Base-by-base conservation (phyloP, 2,113 vertebrate genomes). In the Porphyrio hochstetteri region DNA sequence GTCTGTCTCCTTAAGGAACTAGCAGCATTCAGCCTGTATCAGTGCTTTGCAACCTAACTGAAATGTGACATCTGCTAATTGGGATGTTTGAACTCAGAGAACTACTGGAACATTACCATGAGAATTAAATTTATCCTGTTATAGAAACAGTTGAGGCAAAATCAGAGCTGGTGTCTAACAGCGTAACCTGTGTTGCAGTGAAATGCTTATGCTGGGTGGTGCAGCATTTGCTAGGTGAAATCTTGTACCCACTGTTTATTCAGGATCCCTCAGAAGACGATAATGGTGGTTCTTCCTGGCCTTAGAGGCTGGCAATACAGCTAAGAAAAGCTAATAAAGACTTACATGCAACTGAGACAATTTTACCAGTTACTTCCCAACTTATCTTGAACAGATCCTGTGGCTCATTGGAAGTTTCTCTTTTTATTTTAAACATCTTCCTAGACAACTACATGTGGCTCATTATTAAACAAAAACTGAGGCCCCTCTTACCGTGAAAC, bases 401-500 rank as follows among this genome's bases (percentile, higher is more conserved):
- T n/a, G 84, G 69, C 42, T 78, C 42, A 52, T 0, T 29, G 25
- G 10, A 16, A 72, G 16, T 23, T 44, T 28, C 0, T 17, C 69
- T 56, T 72, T 55, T 42, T 77, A 12, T 50, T 8, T 25, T 16
- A 7, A 84, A 68, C 3, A 44, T 16, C 33, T 44, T 80, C 48
- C 70, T 72, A 24, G 18, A 42, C 31, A 82, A 50, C 12, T 4
- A 27, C 0, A 5, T 15, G 5, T 1, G 1, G 21, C 8, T 57
- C 25, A 18, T 38, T 38, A 48, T 48, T 38, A 63, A 57, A 42
- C 1, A 7, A 52, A 55, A 52, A 21, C 6, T 19, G n/a, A 7
- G 16, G 16, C 5, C 46, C 36, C 15, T 84, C 97, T 98, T 97
- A 99, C 99, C 99, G 5, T 99, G 99, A 96, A 99, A 99, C 13